A percentile compares a stretch with the other conserved stretches of the same genome.
Evolutionary conservation across 2,888 invertebrate genomes (phyloP).

Genomic region (Drosophila limbata): DNA sequence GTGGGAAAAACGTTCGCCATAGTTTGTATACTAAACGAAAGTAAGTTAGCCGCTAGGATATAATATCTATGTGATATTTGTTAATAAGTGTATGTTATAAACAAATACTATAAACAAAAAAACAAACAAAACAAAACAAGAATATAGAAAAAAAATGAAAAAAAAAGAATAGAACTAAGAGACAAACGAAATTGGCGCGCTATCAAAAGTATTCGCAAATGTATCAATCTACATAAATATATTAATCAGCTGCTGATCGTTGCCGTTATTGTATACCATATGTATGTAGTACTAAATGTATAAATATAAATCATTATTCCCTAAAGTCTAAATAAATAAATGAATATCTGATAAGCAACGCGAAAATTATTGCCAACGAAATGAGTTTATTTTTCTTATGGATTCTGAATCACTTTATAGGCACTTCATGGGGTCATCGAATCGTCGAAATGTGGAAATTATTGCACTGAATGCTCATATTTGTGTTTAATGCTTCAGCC

Average conservation of each 20-base stretch:
- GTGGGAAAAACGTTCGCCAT: conserved; percentile 40
- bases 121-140: conserved; percentile 17
- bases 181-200: conserved; percentile 25
- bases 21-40: conserved; percentile 45
- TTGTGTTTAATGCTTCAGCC: conserved; percentile 6
- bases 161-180: not conserved
- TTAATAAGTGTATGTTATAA: conserved; percentile 80
- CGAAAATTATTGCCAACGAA: conserved; percentile 41
- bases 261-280: conserved; percentile 49
- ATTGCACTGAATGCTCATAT: conserved; percentile 11
- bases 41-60: conserved; percentile 60
- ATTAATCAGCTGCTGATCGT: conserved; percentile 54
- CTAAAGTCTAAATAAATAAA: conserved; percentile 45
- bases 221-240: conserved; percentile 48
- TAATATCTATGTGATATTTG: conserved; percentile 84
- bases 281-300: conserved; percentile 12
- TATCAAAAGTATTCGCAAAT: conserved; percentile 55
- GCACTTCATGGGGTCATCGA: conserved; percentile 45
- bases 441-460: conserved; percentile 28
- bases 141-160: not conserved
- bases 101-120: conserved; percentile 57
- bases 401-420: conserved; percentile 28
- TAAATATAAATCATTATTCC: conserved; percentile 28
- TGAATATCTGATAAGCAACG: conserved; percentile 45
- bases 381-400: conserved; percentile 30